Base-by-base conservation (phyloP, 35 echinoderm and acorn worm genomes). In the Holothuria glaberrima region DNA sequence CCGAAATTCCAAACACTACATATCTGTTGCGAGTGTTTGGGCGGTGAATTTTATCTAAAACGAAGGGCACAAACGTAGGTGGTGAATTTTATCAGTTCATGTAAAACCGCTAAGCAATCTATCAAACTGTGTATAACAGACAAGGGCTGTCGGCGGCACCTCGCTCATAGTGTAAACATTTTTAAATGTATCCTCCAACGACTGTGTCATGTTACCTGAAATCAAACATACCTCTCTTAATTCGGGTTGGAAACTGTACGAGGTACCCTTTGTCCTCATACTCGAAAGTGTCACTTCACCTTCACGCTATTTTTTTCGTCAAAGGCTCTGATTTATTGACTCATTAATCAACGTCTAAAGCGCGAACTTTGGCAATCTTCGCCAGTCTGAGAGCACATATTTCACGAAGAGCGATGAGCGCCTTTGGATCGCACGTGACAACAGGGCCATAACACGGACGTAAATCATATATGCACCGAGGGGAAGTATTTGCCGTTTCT, bases 321-420 rank as follows among this genome's bases (percentile, higher is more conserved):
- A 54, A 78, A 48, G 50, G 14, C 41, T 26, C 31, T 78, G 74
- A 78, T 78, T 78, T 78, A 78, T 78, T 0, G 44, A 17, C 25
- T 78, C 74, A 78, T 78, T 78, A 48, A 78, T 78, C 74, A 78
- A 78, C 21, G 74, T 78, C 50, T 78, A 10, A 48, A 24, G 74
- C 21, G 74, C 44, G 41, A 48, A 78, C 44, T 48, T 78, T 48
- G 38, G 41, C 74, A 41, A 78, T 78, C 74, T 78, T 78, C 74
- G 19, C n/a, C 21, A 22, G 74, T 6, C 18, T 28, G 18, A 78
- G 50, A 19, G 50, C 74, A 48, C 74, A 78, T 78, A 78, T 48
- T 48, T 78, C 74, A 78, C 44, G 25, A 48, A 28, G 19, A 21
- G 74, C 12, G 74, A 78, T 78, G 21, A 45, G 36, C 29, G 74